Evolutionary conservation across 2,113 vertebrate species (phyloP).

Genomic region (Embiotoca jacksoni): DNA sequence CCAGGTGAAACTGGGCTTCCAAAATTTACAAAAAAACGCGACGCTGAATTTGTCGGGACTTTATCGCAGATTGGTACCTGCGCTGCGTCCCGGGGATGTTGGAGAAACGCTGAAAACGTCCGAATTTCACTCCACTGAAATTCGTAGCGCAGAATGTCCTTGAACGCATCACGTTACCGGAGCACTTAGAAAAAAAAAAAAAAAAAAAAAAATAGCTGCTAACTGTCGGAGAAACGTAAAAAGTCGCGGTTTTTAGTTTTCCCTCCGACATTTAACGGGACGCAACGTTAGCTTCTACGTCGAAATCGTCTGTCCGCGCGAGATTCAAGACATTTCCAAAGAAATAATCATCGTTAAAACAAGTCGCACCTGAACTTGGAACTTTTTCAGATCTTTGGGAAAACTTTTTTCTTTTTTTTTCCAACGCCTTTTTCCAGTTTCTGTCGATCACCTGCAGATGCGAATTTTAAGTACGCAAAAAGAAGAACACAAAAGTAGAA

Average conservation of each 20-base stretch:
- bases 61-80: not conserved
- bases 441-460: not conserved
- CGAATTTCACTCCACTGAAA: not conserved
- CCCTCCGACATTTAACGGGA: not conserved
- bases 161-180: not conserved
- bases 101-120: not conserved
- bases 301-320: no score
- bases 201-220: not conserved
- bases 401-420: slow-evolving; percentile 6
- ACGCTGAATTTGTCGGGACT: not conserved
- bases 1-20: not conserved
- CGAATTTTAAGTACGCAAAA: no score
- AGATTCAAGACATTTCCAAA: slow-evolving; percentile 56
- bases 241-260: not conserved
- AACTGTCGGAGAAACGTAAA: no score
- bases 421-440: not conserved
- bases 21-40: not conserved
- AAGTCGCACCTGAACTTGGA: slow-evolving; percentile 60
- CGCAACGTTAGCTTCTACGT: not conserved
- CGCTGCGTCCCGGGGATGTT: not conserved
- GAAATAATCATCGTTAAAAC: slow-evolving; percentile 45
- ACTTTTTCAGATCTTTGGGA: not conserved
- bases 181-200: not conserved
- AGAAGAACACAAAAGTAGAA: not conserved
- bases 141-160: not conserved